Conservation (phyloP, 2,113 vertebrate genomes). For the Takifugu flavidus region DNA sequence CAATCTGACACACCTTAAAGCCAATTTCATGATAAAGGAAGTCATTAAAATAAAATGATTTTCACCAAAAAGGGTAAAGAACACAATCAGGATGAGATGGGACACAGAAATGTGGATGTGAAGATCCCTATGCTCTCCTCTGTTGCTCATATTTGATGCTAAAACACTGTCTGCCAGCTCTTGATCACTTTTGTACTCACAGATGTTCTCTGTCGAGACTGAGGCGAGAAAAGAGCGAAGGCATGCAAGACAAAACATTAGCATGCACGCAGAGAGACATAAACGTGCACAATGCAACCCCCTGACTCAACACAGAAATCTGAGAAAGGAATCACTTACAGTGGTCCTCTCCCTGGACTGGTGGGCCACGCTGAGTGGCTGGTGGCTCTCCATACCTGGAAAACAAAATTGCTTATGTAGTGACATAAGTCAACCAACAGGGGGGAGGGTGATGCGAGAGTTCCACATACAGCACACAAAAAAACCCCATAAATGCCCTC, state of each 20-base stretch:
- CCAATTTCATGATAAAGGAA: too few species aligned
- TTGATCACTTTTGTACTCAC: constrained; percentile 50
- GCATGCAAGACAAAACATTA: constrained; percentile 54
- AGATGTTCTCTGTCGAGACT: constrained; percentile 49
- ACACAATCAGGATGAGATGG: neutral
- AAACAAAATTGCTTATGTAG: constrained; percentile 16
- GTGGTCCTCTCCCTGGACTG: constrained; percentile 87
- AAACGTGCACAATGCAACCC: neutral
- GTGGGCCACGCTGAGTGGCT: constrained; percentile 83
- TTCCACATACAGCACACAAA: constrained; percentile 4
- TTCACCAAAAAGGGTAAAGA: too few species aligned
- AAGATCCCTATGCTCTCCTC: neutral
- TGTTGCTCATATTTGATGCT: neutral
- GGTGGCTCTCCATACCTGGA: constrained; percentile 79
- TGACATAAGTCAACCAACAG: constrained; percentile 14
- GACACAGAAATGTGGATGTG: neutral
- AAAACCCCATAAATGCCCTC: neutral
- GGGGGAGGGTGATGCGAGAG: constrained; percentile 15
- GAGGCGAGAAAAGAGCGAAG: constrained; percentile 17
- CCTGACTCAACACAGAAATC: neutral
- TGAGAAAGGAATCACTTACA: constrained; percentile 79
- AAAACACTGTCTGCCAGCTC: neutral
- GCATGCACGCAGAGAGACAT: constrained; percentile 7
- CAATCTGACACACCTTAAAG: too few species aligned
- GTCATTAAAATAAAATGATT: too few species aligned